Base-by-base conservation (phyloP, 2,797 vertebrate species). In the Poeciliopsis paucimaculata region DNA sequence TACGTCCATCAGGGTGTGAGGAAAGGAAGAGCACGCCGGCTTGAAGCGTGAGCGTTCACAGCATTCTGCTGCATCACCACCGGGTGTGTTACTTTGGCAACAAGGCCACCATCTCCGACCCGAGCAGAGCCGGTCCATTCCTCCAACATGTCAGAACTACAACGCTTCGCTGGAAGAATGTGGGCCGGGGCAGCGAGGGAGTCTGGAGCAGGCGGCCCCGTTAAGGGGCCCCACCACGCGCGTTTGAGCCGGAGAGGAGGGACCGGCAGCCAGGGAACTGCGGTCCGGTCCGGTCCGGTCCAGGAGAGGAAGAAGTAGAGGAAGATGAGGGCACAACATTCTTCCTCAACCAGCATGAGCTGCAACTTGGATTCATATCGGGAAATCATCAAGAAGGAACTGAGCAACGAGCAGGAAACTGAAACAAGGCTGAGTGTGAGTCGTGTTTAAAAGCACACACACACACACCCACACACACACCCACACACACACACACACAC, bases 111-210 rank as follows among this genome's bases (percentile, higher is more conserved):
- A 31, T 60, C n/a, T 66, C 4, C 15, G 43, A 3, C 0, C 43
- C 43, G 43, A 90, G 88, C 92, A 92, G 93, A 93, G 91, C 94
- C 94, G 93, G 93, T 93, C 93, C 94, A 94, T 94, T 94, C 91
- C 94, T 95, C 93, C 94, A 93, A 95, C 91, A 94, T 94, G 94
- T 95, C 95, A 95, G 93, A 95, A 95, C 94, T 94, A 95, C 94
- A 95, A 95, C 95, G 94, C 92, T 92, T 92, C 90, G 92, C 94
- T 95, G 86, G 94, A 93, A 92, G 91, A 93, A 93, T 93, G 93
- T 90, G 94, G 92, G 91, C 93, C 92, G 92, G 91, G 90, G 93
- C 89, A 82, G 92, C 87, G 57, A 94, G 92, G 90, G 93, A 93
- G 92, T 92, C 91, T 93, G 91, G 89, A 95, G 95, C 95, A 96